Evolutionary conservation across 2,888 invertebrate genomes (phyloP).

Genomic region (Andrena flavipes): DNA sequence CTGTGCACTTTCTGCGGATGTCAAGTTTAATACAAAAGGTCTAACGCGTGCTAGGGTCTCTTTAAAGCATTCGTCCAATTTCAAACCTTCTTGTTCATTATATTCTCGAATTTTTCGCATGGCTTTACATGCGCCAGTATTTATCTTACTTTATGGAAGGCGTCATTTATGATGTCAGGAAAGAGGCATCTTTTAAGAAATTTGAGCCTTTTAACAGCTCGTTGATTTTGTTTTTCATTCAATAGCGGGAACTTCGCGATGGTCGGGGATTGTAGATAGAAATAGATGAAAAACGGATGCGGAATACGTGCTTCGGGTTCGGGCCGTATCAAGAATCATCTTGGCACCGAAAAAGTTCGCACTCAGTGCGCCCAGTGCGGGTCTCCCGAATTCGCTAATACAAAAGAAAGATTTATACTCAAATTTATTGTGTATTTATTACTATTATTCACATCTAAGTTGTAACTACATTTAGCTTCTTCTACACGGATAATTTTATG

Average conservation of each 20-base stretch:
- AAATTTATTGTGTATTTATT: constrained; percentile 37
- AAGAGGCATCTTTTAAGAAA: constrained; percentile 28
- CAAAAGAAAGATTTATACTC: constrained; percentile 28
- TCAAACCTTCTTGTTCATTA: constrained; percentile 72
- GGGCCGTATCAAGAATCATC: neutral
- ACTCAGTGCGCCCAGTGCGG: too few relatives aligned
- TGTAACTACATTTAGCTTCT: constrained; percentile 23
- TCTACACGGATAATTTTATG: neutral
- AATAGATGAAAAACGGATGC: constrained; percentile 9
- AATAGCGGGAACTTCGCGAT: neutral
- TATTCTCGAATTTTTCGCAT: constrained; percentile 72
- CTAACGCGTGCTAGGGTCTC: constrained; percentile 71
- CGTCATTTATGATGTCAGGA: constrained; percentile 7
- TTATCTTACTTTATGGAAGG: neutral
- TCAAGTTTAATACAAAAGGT: constrained; percentile 72
- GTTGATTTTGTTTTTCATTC: constrained; percentile 7
- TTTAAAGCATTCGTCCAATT: constrained; percentile 77
- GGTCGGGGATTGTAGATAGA: neutral
- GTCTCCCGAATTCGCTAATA: neutral
- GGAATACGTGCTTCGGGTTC: neutral
- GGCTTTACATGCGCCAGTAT: constrained; percentile 13
- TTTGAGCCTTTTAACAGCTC: constrained; percentile 17
- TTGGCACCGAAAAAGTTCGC: too few relatives aligned
- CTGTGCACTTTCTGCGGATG: constrained; percentile 62
- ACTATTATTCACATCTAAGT: constrained; percentile 12